Conservation (phyloP, 2,888 invertebrate species). For the Thecophora atra region DNA sequence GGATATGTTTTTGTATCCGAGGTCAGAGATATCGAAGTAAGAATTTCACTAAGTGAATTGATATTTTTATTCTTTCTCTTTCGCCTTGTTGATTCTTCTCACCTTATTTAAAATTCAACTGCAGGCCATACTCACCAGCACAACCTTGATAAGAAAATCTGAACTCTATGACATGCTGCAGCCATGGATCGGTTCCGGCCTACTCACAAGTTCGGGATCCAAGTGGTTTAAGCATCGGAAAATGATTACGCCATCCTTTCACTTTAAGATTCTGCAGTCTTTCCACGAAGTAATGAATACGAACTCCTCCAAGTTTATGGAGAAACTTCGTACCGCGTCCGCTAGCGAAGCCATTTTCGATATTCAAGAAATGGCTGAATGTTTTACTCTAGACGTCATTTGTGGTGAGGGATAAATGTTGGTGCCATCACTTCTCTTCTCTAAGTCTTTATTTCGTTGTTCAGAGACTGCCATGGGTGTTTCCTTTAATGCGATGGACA, state of each 20-base stretch:
- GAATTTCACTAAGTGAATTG: background rate
- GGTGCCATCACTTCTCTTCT: no score
- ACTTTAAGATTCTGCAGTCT: conserved; percentile 67
- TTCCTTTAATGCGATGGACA: conserved; percentile 67
- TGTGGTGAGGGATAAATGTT: conserved; percentile 65
- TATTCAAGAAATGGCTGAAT: conserved; percentile 67
- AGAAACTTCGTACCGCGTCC: conserved; percentile 52
- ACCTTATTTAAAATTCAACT: background rate
- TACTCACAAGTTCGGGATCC: conserved; percentile 65
- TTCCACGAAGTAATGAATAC: conserved; percentile 67
- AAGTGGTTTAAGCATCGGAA: conserved; percentile 69
- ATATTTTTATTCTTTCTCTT: background rate
- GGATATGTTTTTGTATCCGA: conserved; percentile 43
- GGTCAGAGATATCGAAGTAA: conserved; percentile 50
- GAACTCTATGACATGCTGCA: conserved; percentile 61
- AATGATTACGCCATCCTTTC: conserved; percentile 69
- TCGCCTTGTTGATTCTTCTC: background rate
- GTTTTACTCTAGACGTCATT: conserved; percentile 68
- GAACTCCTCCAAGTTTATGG: conserved; percentile 67
- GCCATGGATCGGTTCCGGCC: conserved; percentile 68
- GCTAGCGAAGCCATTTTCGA: conserved; percentile 64
- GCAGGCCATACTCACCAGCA: conserved; percentile 60
- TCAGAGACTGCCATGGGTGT: conserved; percentile 75
- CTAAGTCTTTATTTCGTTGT: no score
- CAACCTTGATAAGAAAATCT: conserved; percentile 66